Evolutionary conservation across 2,888 invertebrate species (phyloP).

Genomic region (Rhynchonema sp.): DNA sequence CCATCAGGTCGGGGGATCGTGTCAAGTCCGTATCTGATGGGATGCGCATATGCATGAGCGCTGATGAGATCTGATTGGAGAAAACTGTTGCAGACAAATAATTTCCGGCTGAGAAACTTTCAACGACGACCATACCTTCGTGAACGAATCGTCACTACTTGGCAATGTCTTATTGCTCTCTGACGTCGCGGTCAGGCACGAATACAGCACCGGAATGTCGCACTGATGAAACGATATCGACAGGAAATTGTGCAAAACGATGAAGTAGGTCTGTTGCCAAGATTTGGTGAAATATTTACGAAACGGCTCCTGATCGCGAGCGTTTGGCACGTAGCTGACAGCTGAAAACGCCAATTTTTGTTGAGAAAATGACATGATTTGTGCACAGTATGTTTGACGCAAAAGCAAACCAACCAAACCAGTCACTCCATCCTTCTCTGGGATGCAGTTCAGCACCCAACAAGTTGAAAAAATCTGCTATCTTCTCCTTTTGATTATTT

Average conservation of each 20-base stretch:
- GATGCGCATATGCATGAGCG: background rate
- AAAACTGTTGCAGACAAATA: background rate
- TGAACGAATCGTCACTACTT: background rate
- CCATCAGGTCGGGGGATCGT: constrained; percentile 58
- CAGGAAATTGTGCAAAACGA: constrained; percentile 75
- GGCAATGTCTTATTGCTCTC: constrained; percentile 3
- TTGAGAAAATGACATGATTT: no score
- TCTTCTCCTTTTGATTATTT: constrained; percentile 51
- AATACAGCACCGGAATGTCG: constrained; percentile 48
- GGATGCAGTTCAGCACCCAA: constrained; percentile 13
- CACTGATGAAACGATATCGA: constrained; percentile 55
- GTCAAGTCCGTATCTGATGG: constrained; percentile 37
- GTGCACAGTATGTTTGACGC: background rate
- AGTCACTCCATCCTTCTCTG: constrained; percentile 19
- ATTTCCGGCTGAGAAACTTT: background rate
- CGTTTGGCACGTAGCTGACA: constrained; percentile 69
- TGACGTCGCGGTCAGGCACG: constrained; percentile 44
- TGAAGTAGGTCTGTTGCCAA: constrained; percentile 81
- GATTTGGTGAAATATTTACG: constrained; percentile 69
- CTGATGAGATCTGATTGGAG: constrained; percentile 2
- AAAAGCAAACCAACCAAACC: constrained; percentile 14
- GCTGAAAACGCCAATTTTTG: constrained; percentile 48
- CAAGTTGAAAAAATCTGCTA: constrained; percentile 16
- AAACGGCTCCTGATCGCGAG: constrained; percentile 71
- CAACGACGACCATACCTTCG: background rate